phyloP scores from a whole-genome alignment of 2,113 vertebrate genomes.

The Pipra filicauda region DNA sequence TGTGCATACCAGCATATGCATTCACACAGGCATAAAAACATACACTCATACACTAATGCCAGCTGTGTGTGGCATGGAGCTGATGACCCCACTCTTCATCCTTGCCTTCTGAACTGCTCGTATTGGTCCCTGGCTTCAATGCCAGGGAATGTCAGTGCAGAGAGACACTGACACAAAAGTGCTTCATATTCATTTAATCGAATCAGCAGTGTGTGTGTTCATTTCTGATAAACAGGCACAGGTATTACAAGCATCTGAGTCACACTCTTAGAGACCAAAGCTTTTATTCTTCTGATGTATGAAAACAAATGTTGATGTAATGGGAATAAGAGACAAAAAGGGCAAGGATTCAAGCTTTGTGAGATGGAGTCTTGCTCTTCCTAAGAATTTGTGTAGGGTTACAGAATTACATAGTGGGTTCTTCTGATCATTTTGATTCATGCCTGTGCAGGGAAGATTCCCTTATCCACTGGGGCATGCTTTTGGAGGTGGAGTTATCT shows the following conservation, averaged over 20 bases:
- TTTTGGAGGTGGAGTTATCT: background rate
- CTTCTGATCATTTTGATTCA: background rate
- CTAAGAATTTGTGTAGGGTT: background rate
- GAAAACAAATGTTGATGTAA: background rate
- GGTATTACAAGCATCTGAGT: background rate
- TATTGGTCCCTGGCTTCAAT: background rate
- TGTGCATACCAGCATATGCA: background rate
- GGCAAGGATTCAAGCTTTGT: background rate
- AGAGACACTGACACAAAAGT: background rate
- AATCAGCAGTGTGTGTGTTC: background rate
- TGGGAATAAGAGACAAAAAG: background rate
- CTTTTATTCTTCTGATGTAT: background rate
- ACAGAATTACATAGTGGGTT: background rate
- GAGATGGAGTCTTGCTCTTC: background rate
- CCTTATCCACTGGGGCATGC: background rate
- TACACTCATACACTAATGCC: background rate
- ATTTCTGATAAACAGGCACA: background rate
- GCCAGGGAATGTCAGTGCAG: background rate
- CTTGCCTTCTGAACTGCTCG: background rate
- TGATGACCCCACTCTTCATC: background rate
- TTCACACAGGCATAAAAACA: background rate
- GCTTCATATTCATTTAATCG: constrained; percentile 24
- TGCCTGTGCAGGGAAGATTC: background rate
- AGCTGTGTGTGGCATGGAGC: background rate
- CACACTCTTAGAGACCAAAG: background rate